A percentile compares a stretch with the other conserved stretches of the same genome.
These are phyloP conservation scores for Xiphorhynchus erythropygius DNA, from an alignment of 2,797 vertebrate species.

Conservation along the genomic window DNA sequence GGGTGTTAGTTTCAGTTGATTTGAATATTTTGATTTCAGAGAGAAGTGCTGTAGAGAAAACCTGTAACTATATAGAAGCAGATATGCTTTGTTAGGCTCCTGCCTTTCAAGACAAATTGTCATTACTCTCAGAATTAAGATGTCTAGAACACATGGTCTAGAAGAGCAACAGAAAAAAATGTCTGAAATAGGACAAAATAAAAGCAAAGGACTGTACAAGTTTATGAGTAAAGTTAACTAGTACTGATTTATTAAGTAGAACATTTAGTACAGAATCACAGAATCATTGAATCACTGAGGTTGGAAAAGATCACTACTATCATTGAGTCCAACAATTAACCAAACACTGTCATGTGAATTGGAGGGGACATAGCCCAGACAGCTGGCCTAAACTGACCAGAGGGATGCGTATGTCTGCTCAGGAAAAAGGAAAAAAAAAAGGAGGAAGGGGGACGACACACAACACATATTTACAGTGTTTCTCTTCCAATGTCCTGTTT, in stretches of 20 bases:
- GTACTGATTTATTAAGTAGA: not conserved
- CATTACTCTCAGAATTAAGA: not conserved
- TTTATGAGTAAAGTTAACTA: not conserved
- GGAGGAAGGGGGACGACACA: not conserved
- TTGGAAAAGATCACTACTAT: not conserved
- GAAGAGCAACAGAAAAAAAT: not conserved
- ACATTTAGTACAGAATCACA: not conserved
- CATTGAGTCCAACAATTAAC: not conserved
- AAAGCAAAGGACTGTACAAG: not conserved
- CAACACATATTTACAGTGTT: not conserved
- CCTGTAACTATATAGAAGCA: not conserved
- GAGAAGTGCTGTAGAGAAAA: not conserved
- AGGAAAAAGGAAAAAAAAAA: not conserved
- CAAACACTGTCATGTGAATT: not conserved
- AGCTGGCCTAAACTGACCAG: not conserved
- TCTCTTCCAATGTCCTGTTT: not conserved
- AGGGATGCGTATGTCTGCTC: not conserved
- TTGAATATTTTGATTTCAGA: not conserved
- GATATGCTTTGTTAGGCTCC: not conserved
- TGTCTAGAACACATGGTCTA: not conserved
- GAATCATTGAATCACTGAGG: not conserved
- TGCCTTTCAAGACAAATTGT: not conserved
- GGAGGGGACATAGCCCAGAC: not conserved
- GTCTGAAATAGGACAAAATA: not conserved
- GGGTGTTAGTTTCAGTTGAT: not conserved